Evolutionary conservation across 2,888 invertebrate species (phyloP), one percentile per base, ranked within the genome.

Genomic region (Dryomyza anilis): DNA sequence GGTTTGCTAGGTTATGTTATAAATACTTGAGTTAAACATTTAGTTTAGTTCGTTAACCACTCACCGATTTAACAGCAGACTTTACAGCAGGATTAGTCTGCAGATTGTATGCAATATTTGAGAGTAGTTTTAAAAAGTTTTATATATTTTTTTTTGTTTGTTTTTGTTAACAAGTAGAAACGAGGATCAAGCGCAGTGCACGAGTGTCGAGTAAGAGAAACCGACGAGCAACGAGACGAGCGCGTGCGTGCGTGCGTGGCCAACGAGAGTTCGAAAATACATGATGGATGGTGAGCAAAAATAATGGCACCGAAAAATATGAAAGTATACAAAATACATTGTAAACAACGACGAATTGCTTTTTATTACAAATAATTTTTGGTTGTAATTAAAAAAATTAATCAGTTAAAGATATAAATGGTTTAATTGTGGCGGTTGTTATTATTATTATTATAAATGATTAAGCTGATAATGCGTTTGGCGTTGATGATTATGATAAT

Each of bases 1-100:
- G n/a, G n/a, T n/a, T n/a, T n/a, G n/a, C n/a, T n/a, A n/a, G n/a
- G n/a, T n/a, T n/a, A n/a, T n/a, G n/a, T n/a, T n/a, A 43, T 43
- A 19, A n/a, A 16, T 19, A 43, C 19, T 16, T 16, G 19, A 16
- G n/a, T 33, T 33, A 4, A 36, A n/a, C n/a, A 19, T 43, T 39
- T 12, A 39, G 43, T 43, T 43, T 43, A 43, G 43, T 43, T 16
- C 16, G 52, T 29, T 61, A 61, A 74, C 79, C 81, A 91, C 92
- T 93, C 89, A 95, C 95, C 87, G 93, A 91, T 88, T 94, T 94
- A 67, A 95, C 94, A 78, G 95, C 95, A 83, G 92, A 93, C 86
- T 93, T 94, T 84, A 96, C 90, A 78, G 95, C 95, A 78, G 95
- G 95, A 86, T 95, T 95, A 73, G 95, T 94, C 94, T 95, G 87